Base-by-base conservation (phyloP, 2,113 vertebrate species). In the Phyllostomus discolor region DNA sequence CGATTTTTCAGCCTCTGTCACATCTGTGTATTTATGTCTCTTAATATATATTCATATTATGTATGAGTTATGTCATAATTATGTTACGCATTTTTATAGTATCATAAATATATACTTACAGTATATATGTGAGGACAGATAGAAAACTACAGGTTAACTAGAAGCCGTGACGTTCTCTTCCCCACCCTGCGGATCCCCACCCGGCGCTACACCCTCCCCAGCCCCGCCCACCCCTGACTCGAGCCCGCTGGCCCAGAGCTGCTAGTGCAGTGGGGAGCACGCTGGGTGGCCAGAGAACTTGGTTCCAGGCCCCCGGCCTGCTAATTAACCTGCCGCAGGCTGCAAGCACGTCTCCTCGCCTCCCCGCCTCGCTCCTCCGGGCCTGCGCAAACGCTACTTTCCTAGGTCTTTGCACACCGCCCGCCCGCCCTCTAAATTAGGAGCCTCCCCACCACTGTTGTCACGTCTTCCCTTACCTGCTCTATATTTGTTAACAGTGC, bases 141-240 rank as follows among this genome's bases (percentile, higher is more conserved):
- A 91, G 54, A 1, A 62, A 82, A 31, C 43, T 20, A 43, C 4
- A 22, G 20, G 17, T 64, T 64, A 43, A 64, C 43, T 70, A 43
- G 67, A 54, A 75, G 50, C 7, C 7, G 35, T 94, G 9, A 57
- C 31, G 15, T 54, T 81, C 88, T 88, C 52, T 84, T 66, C 67
- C 10, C 5, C 66, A 72, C 43, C 12, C n/a, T 73, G 5, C 52
- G 28, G 26, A 67, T 80, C 38, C 38, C 38, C 38, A 41, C 26
- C 7, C 2, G 3, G 11, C 0, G 1, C 12, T 11, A 0, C 64
- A 1, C n/a, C 38, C 6, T 9, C 70, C 48, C 24, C 17, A 1
- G 19, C 12, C 46, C 1, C 0, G 2, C 10, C 7, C 50, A 38
- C 17, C 19, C 16, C 46, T 9, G 12, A 2, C 38, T 28, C 4